A percentile compares a stretch with the other conserved stretches of the same genome.
phyloP scores from a whole-genome alignment of 2,888 invertebrate genomes.

The Seira musarum region DNA sequence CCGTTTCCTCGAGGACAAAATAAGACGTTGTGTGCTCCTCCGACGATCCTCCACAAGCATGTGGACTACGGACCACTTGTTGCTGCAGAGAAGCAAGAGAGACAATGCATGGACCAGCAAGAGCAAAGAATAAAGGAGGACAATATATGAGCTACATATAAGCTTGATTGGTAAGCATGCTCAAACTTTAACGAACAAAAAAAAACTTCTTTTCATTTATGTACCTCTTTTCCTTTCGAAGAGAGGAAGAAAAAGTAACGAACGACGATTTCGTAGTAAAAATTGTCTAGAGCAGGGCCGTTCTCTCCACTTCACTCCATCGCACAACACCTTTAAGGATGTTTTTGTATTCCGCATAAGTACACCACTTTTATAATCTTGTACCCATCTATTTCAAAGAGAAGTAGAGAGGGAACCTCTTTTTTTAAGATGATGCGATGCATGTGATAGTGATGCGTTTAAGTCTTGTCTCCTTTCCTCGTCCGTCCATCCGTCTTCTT shows the following conservation, averaged over 20 bases:
- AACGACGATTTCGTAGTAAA: neutral
- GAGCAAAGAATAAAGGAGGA: neutral
- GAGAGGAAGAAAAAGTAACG: neutral
- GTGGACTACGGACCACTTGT: conserved; percentile 30
- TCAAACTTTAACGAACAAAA: neutral
- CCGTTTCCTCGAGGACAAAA: neutral
- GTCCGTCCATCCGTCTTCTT: conserved; percentile 22
- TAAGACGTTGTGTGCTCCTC: neutral
- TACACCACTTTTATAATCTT: no score
- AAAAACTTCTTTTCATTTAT: no score
- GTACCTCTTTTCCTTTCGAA: neutral
- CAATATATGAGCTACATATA: neutral
- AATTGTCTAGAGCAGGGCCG: neutral
- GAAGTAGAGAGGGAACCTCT: neutral
- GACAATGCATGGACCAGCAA: conserved; percentile 24
- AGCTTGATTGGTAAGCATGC: neutral
- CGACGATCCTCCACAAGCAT: neutral
- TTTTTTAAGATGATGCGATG: neutral
- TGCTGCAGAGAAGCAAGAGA: conserved; percentile 17
- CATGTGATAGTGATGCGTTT: no score
- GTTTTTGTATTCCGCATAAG: no score
- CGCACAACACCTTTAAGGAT: no score
- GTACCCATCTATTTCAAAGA: no score
- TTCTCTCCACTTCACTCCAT: neutral
- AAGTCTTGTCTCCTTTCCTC: neutral